Percentiles rank a stretch among this genome's conserved stretches.
phyloP scores from a whole-genome alignment of 2,797 vertebrate genomes.

The Chrosomus eos region DNA sequence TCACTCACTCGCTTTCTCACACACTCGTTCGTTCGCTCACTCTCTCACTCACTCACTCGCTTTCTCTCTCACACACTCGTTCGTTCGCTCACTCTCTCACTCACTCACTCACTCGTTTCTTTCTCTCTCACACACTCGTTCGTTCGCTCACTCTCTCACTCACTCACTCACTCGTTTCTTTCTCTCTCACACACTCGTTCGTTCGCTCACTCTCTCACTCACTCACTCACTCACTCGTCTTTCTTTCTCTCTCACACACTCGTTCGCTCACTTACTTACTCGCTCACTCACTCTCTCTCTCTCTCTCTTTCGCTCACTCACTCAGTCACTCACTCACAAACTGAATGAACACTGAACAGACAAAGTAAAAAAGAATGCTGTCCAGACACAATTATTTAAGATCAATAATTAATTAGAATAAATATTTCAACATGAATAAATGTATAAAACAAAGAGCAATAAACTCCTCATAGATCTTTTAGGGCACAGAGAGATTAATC shows the following conservation, averaged over 20 bases:
- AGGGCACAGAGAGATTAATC: slow-evolving; percentile 12
- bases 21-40: no score
- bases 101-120: no score
- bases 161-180: no score
- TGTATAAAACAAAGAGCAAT: background rate
- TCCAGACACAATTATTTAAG: background rate
- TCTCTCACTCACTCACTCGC: background rate
- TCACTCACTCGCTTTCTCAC: no score
- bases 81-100: background rate
- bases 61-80: background rate
- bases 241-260: no score
- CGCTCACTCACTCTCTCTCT: background rate
- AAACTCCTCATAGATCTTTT: slow-evolving; percentile 3
- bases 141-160: no score
- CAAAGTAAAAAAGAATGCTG: background rate
- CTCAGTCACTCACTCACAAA: slow-evolving; percentile 9
- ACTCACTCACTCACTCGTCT: background rate
- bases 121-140: no score
- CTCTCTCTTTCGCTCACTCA: slow-evolving; percentile 13
- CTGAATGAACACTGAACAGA: slow-evolving; percentile 5
- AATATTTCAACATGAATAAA: slow-evolving; percentile 28
- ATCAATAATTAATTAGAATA: slow-evolving; percentile 14
- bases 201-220: background rate
- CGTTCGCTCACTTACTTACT: slow-evolving; percentile 1
- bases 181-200: background rate